Evolutionary conservation across 1,140 invertebrate genomes (phyloP), one percentile per base, ranked within the genome.

Genomic region (Penaeus japonicus): DNA sequence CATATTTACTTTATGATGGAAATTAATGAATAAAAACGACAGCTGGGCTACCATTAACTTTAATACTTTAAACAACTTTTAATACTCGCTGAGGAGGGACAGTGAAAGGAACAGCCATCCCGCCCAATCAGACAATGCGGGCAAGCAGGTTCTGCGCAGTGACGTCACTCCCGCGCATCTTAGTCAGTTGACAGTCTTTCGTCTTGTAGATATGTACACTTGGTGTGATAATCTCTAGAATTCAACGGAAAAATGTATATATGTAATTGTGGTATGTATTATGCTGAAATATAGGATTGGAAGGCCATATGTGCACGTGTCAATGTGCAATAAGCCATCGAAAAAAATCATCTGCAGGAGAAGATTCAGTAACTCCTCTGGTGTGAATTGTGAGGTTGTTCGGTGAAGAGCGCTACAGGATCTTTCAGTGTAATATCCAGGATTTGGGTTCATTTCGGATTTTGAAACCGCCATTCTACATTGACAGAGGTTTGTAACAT

Each of bases 101-200:
- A 54, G 70, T n/a, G 87, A 15, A 12, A 53, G 87, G 81, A 89
- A 89, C 17, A 84, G 87, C 87, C 53, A 80, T 86, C 73, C 87
- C 87, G 87, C 87, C 87, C 80, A 84, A 84, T 89, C 87, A 89
- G 27, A 89, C 87, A 89, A 89, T 89, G 87, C 87, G 79, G 87
- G 85, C 53, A 32, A 30, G n/a, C 47, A 24, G 4, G 55, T 12
- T 85, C 35, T 80, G 87, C 87, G 87, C 82, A 84, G 53, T 89
- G 87, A 89, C 87, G 87, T 89, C 87, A 89, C 82, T 18, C 32
- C n/a, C 77, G 87, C 87, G 87, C 87, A 89, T 81, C 82, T 3
- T 10, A 15, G 10, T 85, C 87, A 89, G 12, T 32, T 70, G 73
- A 84, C 54, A 62, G 55, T 80, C 87, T 89, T 84, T 89, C 73